Evolutionary conservation across 1,140 invertebrate genomes (phyloP).

Genomic region (Eriocheir sinensis): DNA sequence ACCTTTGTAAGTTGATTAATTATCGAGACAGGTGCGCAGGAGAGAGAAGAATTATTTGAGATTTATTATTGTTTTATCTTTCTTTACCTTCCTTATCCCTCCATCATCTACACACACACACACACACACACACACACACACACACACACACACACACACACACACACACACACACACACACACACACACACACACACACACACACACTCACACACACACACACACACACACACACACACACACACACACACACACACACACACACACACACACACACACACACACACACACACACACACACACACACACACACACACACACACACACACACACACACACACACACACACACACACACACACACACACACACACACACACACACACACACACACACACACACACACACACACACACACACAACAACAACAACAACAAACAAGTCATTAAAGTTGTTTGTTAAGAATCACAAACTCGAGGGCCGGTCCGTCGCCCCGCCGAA

Average conservation of each 20-base stretch:
- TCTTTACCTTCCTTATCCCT: too few species aligned
- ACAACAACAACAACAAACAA: too few species aligned
- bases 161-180: conserved; percentile 48
- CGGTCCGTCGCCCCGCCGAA: background rate
- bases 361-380: conserved; percentile 22
- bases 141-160: conserved; percentile 54
- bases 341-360: conserved; percentile 22
- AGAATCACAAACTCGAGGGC: background rate
- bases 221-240: conserved; percentile 9
- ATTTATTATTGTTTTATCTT: too few species aligned
- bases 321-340: conserved; percentile 22
- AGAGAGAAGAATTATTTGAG: too few species aligned
- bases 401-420: conserved; percentile 20
- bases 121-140: conserved; percentile 54
- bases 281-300: conserved; percentile 22
- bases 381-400: conserved; percentile 22
- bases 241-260: conserved; percentile 9
- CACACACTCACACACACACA: background rate
- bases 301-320: conserved; percentile 20
- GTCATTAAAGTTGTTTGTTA: background rate
- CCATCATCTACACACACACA: conserved; percentile 37
- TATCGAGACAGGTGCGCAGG: too few species aligned
- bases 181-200: background rate
- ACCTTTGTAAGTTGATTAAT: too few species aligned
- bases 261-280: conserved; percentile 9